phyloP scores from a whole-genome alignment of 2,113 vertebrate species.

The Anoura caudifer region DNA sequence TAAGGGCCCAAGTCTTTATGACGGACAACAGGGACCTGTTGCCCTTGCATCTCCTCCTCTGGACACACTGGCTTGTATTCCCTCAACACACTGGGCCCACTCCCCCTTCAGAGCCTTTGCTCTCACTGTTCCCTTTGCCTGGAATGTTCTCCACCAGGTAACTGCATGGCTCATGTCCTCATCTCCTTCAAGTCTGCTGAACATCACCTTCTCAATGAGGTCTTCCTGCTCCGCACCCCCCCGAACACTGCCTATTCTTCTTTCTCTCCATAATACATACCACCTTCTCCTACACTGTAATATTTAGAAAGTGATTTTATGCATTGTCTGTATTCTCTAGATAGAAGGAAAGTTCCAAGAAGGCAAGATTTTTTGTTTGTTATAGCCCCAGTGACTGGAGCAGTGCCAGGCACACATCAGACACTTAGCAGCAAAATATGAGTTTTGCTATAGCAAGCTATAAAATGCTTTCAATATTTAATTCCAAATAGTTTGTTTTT shows the following conservation, averaged over 20 bases:
- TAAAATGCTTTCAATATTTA: background rate
- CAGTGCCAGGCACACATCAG: background rate
- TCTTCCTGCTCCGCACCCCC: background rate
- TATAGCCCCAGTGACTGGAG: background rate
- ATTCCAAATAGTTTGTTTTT: background rate
- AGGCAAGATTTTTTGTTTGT: background rate
- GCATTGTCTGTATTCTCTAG: background rate
- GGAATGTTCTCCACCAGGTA: background rate
- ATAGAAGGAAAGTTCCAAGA: background rate
- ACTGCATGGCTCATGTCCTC: background rate
- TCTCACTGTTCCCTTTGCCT: background rate
- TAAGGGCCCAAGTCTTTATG: background rate
- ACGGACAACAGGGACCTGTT: background rate
- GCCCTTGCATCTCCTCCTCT: background rate
- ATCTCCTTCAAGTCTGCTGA: background rate
- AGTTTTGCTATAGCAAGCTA: background rate
- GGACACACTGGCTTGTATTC: background rate
- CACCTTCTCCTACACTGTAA: background rate
- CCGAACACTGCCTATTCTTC: background rate
- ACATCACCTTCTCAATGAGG: background rate
- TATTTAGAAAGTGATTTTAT: background rate
- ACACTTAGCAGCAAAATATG: background rate
- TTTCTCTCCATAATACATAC: background rate
- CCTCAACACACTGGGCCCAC: background rate
- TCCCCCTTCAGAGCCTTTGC: background rate